Evolutionary conservation across 2,113 vertebrate species (phyloP), one percentile per base, ranked within the genome.

Genomic region (Chloroceryle aenea): DNA sequence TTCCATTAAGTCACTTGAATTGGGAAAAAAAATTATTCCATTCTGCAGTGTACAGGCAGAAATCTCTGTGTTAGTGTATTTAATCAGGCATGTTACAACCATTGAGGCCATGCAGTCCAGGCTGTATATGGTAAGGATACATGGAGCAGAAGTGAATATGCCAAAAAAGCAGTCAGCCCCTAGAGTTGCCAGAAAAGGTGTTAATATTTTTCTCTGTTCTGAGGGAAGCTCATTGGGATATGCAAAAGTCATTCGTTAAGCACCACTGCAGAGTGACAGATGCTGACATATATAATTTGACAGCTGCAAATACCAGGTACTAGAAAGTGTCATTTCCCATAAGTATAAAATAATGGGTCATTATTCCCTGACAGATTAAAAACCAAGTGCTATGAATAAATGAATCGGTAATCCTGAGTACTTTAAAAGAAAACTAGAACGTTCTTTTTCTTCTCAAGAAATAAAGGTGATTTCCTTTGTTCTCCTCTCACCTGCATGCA

Each of bases 341-440:
- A 92, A 95, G 97, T 91, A 88, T 96, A 96, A 97, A 96, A 97
- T 95, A 97, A 97, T 97, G 92, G 92, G 59, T 87, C 94, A 93
- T 97, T 97, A 96, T 95, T 97, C 85, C 75, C 73, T 95, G 95
- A 94, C 94, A 97, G 92, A 95, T 95, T 95, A 94, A 94, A 97
- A 97, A 90, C 84, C 56, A 89, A 95, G 83, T 92, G 77, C 93
- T 94, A 13, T 72, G 94, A 97, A 97, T 96, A 92, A 94, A 96
- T 95, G 91, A 97, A 97, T 89, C 7, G 0, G 85, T 97, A 86
- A 95, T 95, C 95, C 93, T 91, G 53, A 4, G 43, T 97, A 93
- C 90, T 91, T 89, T 81, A 83, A 93, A 91, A 85, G 89, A 89
- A 89, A 84, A 94, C 94, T 88, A 87, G 93, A 82, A 78, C 81